Evolutionary conservation across 2,797 vertebrate species (phyloP), one percentile per base, ranked within the genome.

Genomic region (Sphenodon punctatus): DNA sequence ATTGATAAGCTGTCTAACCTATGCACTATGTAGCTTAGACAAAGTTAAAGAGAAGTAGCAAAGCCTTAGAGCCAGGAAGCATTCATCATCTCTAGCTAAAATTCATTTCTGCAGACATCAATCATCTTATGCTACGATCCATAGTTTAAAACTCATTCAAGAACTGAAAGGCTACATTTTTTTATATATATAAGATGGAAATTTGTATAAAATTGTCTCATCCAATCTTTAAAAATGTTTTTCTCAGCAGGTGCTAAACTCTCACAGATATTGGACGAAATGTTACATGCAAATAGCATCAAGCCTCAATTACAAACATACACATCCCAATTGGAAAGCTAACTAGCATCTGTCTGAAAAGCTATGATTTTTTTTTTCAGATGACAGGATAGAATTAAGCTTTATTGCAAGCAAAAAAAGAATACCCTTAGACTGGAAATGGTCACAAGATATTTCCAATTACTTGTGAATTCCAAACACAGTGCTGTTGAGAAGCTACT

Each of bases 151-250:
- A 51, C 38, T 78, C 1, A 36, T 84, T 65, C 56, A 5, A 23
- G n/a, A 81, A 84, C 17, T 84, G 71, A 76, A 71, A 48, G 12
- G 23, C 27, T 64, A 51, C 16, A 68, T 20, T 84, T 85, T 59
- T 17, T 15, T n/a, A n/a, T n/a, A n/a, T n/a, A n/a, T 55, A 20
- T 17, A 80, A 19, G 42, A 67, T 51, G 10, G 63, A 91, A 76
- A 82, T 88, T 60, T 80, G 2, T 70, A 46, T 75, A 59, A 81
- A 87, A 56, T 46, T 68, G 4, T 86, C 74, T 77, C 16, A 63
- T 51, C 11, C 8, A 71, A 12, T 45, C 17, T 76, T 76, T 41
- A 77, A 30, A 86, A 70, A 39, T 45, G 8, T 43, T 61, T 77
- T 66, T 75, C 71, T 73, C n/a, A 65, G 36, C 30, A 58, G 13